Evolutionary conservation across 2,113 vertebrate genomes (phyloP).

Genomic region (Phycodurus eques): DNA sequence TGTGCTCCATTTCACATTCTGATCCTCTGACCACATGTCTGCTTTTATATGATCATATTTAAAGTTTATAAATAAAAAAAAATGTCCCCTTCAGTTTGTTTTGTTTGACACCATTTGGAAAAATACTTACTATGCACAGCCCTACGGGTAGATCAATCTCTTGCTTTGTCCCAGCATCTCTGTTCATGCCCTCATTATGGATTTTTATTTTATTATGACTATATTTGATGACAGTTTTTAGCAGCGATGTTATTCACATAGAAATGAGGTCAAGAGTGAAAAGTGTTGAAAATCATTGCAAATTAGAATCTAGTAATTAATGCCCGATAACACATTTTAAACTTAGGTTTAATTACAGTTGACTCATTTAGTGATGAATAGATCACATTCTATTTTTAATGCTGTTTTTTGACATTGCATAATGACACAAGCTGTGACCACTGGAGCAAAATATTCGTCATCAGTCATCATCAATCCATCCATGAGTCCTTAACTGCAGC

Average conservation of each 20-base stretch:
- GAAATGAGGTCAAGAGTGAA: conserved; percentile 4
- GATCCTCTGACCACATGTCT: conserved; percentile 74
- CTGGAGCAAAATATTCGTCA: conserved; percentile 3
- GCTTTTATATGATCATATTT: conserved; percentile 71
- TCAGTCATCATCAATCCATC: not conserved
- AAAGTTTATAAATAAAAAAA: conserved; percentile 45
- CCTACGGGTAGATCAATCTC: conserved; percentile 13
- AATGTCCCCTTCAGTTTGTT: conserved; percentile 51
- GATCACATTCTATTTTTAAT: conserved; percentile 13
- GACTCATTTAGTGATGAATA: conserved; percentile 38
- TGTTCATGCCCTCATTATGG: conserved; percentile 16
- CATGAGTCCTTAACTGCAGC: conserved; percentile 6
- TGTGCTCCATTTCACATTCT: conserved; percentile 71
- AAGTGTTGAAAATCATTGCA: conserved; percentile 14
- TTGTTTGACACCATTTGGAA: conserved; percentile 28
- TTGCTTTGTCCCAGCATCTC: not conserved
- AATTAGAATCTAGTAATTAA: conserved; percentile 17
- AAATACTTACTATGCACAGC: conserved; percentile 6
- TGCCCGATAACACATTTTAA: conserved; percentile 40
- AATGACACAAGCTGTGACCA: conserved; percentile 14
- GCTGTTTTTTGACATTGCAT: conserved; percentile 8
- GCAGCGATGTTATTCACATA: conserved; percentile 14
- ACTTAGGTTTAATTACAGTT: conserved; percentile 37
- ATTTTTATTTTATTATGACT: not conserved
- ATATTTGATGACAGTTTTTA: conserved; percentile 24